Evolutionary conservation across 2,113 vertebrate species (phyloP).

Genomic region (Gallinago jamesoni): DNA sequence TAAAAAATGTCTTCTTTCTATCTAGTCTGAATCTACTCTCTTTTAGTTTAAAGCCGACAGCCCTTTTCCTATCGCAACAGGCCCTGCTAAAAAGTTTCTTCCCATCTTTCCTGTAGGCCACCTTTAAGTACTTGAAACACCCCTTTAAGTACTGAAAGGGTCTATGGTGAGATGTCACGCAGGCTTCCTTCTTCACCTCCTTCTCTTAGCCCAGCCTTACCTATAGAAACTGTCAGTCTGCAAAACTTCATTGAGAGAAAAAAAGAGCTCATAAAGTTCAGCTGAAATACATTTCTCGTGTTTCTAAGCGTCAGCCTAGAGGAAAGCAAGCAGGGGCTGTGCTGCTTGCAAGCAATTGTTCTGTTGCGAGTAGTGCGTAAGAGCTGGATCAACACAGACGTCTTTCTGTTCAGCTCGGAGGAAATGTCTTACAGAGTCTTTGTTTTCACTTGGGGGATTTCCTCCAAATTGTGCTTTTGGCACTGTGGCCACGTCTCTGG

Average conservation of each 20-base stretch:
- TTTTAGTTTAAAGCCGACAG: not conserved
- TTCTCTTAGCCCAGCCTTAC: not conserved
- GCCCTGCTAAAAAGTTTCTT: not conserved
- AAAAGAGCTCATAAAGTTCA: not conserved
- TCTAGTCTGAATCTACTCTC: not conserved
- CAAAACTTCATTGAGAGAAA: not conserved
- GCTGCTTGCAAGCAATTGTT: not conserved
- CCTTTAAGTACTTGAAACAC: not conserved
- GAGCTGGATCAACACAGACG: slow-evolving; percentile 18
- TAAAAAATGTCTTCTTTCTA: not conserved
- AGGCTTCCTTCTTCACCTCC: not conserved
- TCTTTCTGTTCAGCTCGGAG: slow-evolving; percentile 24
- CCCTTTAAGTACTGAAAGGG: not conserved
- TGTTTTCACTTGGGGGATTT: slow-evolving; percentile 48
- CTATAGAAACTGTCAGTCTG: not conserved
- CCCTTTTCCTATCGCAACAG: not conserved
- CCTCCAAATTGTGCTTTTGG: not conserved
- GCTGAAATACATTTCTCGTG: not conserved
- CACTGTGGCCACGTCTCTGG: rapidly evolving
- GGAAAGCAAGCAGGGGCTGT: not conserved
- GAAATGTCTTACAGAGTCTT: slow-evolving; percentile 43
- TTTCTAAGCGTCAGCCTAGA: not conserved
- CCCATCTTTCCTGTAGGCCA: not conserved
- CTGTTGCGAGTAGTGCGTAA: not conserved
- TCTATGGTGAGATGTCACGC: rapidly evolving